Percentiles rank a stretch among this genome's conserved stretches.
These are phyloP conservation scores for Eulimnadia texana DNA, from an alignment of 1,140 invertebrate species.

Conservation along the genomic window DNA sequence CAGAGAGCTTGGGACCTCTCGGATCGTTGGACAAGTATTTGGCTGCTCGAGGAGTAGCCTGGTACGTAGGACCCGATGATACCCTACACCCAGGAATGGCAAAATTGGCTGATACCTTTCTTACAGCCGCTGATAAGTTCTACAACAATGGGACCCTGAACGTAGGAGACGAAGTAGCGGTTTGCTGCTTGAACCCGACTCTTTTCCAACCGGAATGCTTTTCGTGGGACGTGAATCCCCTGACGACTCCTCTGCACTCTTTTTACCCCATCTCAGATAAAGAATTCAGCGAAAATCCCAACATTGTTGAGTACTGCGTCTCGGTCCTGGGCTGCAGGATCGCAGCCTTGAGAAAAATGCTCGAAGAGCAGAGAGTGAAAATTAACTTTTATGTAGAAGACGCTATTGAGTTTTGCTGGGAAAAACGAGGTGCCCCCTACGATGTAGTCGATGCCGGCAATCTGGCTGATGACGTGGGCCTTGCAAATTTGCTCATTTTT, in stretches of 20 bases:
- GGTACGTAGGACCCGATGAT: too few relatives aligned
- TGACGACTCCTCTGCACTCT: neutral
- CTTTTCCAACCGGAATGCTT: too few relatives aligned
- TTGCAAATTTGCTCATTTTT: neutral
- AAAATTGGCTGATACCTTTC: too few relatives aligned
- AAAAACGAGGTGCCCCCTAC: neutral
- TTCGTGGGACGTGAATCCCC: neutral
- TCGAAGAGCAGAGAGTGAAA: neutral
- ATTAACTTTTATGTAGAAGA: neutral
- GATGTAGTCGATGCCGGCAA: neutral
- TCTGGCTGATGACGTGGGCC: neutral
- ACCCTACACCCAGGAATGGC: too few relatives aligned
- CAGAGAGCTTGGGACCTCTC: too few relatives aligned
- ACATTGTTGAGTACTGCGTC: neutral
- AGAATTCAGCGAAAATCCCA: neutral
- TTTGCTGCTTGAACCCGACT: too few relatives aligned
- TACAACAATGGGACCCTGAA: too few relatives aligned
- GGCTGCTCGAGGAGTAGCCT: too few relatives aligned
- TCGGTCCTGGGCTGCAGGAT: neutral
- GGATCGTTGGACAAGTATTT: too few relatives aligned
- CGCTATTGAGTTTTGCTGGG: neutral
- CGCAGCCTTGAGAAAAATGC: neutral
- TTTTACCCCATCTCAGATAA: neutral
- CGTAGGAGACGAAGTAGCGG: too few relatives aligned
- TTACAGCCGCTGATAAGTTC: too few relatives aligned